A percentile compares a stretch with the other conserved stretches of the same genome.
Conservation (phyloP, 2,797 vertebrate species). For the Sphaeramia orbicularis region DNA sequence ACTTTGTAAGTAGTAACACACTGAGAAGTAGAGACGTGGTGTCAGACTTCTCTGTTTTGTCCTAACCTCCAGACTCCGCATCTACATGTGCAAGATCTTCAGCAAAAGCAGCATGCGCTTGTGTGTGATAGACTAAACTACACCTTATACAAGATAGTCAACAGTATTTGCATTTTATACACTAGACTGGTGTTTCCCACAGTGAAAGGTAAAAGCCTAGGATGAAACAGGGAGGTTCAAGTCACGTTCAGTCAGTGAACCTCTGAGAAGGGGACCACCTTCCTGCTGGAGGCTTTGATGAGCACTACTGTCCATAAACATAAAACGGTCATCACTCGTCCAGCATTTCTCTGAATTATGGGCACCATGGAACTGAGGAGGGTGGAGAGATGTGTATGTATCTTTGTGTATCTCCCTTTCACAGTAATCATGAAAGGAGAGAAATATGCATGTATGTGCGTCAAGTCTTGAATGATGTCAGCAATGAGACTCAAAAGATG, state of each 20-base stretch:
- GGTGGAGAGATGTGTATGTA: conserved; percentile 45
- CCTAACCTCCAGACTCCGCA: conserved; percentile 54
- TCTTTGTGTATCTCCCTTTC: conserved; percentile 50
- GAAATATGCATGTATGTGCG: conserved; percentile 58
- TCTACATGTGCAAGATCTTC: conserved; percentile 62
- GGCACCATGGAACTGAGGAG: conserved; percentile 71
- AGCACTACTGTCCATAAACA: conserved; percentile 73
- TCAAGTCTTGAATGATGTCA: conserved; percentile 71
- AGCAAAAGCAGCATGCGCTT: conserved; percentile 75
- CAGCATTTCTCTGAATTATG: conserved; percentile 68
- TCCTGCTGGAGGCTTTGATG: conserved; percentile 62
- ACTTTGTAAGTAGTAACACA: conserved; percentile 55
- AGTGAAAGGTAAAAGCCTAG: conserved; percentile 69
- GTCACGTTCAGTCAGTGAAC: conserved; percentile 58
- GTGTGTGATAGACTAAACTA: conserved; percentile 73
- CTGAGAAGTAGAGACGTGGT: conserved; percentile 45
- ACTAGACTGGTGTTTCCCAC: conserved; percentile 69
- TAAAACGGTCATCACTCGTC: conserved; percentile 66
- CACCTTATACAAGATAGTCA: conserved; percentile 73
- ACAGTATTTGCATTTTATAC: conserved; percentile 76
- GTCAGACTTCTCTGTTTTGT: conserved; percentile 45
- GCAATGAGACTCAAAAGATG: conserved; percentile 62
- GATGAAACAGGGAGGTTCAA: conserved; percentile 58
- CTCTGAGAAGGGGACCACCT: conserved; percentile 50
- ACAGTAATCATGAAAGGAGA: conserved; percentile 54